Percentiles rank a stretch among this genome's conserved stretches.
Evolutionary conservation across 2,113 vertebrate genomes (phyloP).

Genomic region (Tricholaema leucomelas): DNA sequence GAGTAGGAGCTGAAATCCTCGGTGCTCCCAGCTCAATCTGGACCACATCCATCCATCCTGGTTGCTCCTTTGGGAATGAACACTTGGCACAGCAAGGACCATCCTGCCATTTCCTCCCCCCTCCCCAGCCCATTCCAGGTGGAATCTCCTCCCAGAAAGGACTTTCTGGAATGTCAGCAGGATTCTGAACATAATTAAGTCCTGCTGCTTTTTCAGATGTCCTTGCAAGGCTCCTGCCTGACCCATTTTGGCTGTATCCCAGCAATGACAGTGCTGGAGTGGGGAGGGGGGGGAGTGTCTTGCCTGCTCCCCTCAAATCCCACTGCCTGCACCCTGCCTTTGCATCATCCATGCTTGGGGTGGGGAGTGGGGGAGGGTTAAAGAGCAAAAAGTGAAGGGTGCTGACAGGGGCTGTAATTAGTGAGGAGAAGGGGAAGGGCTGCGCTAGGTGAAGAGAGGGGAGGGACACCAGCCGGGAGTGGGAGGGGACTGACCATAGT

Average conservation of each 20-base stretch:
- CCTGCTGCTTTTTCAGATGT: neutral
- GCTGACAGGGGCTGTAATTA: neutral
- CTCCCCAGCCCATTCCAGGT: accelerated
- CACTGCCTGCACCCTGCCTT: too few relatives aligned
- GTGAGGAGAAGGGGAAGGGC: neutral
- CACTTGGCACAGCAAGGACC: accelerated
- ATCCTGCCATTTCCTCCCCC: neutral
- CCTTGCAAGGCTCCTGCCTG: neutral
- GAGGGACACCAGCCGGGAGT: neutral
- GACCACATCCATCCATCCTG: accelerated
- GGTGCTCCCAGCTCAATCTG: accelerated
- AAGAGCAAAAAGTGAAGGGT: too few relatives aligned
- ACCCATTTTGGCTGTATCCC: neutral
- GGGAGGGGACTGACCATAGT: neutral
- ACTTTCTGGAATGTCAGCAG: neutral
- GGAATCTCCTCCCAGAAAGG: neutral
- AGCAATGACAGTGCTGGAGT: accelerated
- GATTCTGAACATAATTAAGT: neutral
- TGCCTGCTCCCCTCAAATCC: neutral
- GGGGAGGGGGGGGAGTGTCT: neutral
- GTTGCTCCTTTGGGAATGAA: accelerated
- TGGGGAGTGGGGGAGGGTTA: too few relatives aligned
- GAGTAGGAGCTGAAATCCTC: too few relatives aligned
- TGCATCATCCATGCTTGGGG: too few relatives aligned
- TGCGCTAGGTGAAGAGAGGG: neutral